Percentiles rank a stretch among this genome's conserved stretches.
Evolutionary conservation across 1,140 invertebrate genomes (phyloP).

Genomic region (Ceratina australensis): DNA sequence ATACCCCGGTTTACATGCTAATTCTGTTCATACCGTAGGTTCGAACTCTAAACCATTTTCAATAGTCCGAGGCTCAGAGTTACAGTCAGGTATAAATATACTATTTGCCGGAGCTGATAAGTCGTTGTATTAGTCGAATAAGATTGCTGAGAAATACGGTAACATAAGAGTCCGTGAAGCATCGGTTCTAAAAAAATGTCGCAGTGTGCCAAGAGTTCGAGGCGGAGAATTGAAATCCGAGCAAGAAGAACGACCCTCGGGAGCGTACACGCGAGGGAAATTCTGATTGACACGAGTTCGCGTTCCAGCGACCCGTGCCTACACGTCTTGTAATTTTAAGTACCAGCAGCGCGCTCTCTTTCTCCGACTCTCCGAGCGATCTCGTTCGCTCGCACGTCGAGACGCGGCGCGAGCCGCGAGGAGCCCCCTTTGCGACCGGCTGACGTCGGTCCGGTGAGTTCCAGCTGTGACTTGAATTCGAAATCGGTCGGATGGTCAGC

Average conservation of each 20-base stretch:
- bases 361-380: neutral
- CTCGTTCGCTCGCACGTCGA: neutral
- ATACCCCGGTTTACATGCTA: neutral
- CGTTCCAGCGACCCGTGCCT: slow-evolving; percentile 33
- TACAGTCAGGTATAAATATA: no score
- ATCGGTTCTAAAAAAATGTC: neutral
- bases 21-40: no score
- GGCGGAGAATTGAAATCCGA: neutral
- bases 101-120: no score
- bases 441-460: slow-evolving; percentile 53
- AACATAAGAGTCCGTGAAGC: neutral
- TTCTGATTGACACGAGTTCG: slow-evolving; percentile 37
- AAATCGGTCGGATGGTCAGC: slow-evolving; percentile 40
- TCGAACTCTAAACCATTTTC: no score
- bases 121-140: no score
- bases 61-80: no score
- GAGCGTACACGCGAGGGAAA: slow-evolving; percentile 18
- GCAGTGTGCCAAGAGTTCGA: slow-evolving; percentile 8
- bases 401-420: slow-evolving; percentile 21
- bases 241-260: neutral
- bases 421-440: slow-evolving; percentile 52
- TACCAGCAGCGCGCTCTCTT: slow-evolving; percentile 33
- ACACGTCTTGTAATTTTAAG: slow-evolving; percentile 64
- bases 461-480: slow-evolving; percentile 59
- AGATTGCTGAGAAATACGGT: no score